These are phyloP conservation scores for Teinopalpus imperialis DNA, from an alignment of 2,888 invertebrate species.

Conservation along the genomic window DNA sequence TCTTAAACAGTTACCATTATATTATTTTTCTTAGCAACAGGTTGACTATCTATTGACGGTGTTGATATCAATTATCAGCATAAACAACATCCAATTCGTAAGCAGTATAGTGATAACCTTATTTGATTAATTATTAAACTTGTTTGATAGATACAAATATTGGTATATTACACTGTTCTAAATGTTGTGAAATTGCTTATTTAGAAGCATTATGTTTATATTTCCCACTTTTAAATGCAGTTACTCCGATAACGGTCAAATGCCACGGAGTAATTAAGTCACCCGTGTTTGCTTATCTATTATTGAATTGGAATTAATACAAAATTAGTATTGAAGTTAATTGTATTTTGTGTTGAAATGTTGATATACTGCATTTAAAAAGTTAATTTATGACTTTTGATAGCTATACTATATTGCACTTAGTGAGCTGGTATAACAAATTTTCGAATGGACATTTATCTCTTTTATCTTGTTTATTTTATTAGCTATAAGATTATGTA, in stretches of 20 bases:
- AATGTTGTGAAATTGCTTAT: no score
- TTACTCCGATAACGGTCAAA: neutral
- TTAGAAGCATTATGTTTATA: no score
- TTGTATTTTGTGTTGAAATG: neutral
- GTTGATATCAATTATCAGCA: conserved; percentile 6
- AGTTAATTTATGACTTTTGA: conserved; percentile 7
- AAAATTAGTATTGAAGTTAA: conserved; percentile 5
- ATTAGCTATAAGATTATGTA: no score
- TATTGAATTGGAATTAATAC: conserved; percentile 4
- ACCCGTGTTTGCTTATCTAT: conserved; percentile 3
- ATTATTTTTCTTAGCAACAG: no score
- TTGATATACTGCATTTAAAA: neutral
- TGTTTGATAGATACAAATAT: no score
- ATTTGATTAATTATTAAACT: conserved; percentile 1
- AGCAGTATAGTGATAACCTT: neutral
- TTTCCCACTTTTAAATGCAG: conserved; percentile 7
- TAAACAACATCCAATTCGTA: neutral
- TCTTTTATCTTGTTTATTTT: no score
- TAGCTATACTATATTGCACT: no score
- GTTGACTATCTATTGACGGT: no score
- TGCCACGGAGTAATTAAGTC: neutral
- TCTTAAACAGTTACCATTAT: no score
- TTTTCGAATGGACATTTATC: no score
- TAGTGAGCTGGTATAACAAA: no score
- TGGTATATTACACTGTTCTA: no score